phyloP scores from a whole-genome alignment of 2,797 vertebrate genomes.

The Characodon lateralis region DNA sequence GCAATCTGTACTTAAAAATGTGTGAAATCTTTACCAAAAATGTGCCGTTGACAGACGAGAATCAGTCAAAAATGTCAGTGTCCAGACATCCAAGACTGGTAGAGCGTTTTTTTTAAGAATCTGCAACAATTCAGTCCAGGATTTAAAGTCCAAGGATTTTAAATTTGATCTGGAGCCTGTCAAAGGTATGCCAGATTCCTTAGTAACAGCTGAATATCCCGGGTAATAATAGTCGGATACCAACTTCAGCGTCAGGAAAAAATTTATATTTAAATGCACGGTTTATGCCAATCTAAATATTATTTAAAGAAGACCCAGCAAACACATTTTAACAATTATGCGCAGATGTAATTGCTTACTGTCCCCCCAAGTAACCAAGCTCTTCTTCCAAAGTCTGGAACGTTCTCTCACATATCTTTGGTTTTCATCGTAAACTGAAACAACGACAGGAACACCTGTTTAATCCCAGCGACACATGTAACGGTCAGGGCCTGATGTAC shows the following conservation, averaged over 20 bases:
- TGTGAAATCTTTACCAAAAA: too few species aligned
- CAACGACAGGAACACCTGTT: background rate
- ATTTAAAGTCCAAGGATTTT: background rate
- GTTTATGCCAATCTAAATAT: background rate
- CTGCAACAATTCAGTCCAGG: background rate
- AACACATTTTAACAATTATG: background rate
- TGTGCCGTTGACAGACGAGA: background rate
- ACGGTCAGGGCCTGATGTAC: slow-evolving; percentile 43
- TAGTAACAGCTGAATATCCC: background rate
- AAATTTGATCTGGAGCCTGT: background rate
- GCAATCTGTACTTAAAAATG: too few species aligned
- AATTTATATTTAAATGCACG: background rate
- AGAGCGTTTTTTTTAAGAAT: background rate
- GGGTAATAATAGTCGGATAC: background rate
- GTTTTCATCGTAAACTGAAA: background rate
- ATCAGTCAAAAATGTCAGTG: background rate
- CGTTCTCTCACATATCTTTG: background rate
- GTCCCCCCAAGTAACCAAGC: background rate
- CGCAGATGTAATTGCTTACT: background rate
- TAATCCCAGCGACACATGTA: background rate
- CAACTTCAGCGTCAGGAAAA: background rate
- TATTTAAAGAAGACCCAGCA: background rate
- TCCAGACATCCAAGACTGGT: too few species aligned
- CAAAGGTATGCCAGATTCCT: background rate
- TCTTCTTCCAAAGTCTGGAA: background rate